phyloP scores from a whole-genome alignment of 1,140 invertebrate genomes.

The Sweltsa coloradensis region DNA sequence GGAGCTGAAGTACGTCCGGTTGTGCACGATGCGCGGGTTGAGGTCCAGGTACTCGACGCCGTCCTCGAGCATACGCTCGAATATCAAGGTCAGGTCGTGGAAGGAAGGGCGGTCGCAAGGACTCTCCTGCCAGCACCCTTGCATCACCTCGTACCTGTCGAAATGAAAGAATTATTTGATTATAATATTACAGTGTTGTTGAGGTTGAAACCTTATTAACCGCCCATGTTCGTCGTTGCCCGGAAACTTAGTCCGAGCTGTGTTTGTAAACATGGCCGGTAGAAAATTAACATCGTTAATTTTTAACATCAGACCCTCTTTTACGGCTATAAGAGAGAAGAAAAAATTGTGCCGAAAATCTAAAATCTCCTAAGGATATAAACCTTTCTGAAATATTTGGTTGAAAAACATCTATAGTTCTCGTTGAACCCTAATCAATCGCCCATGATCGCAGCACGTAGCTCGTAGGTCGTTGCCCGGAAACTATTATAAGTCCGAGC shows the following conservation, averaged over 20 bases:
- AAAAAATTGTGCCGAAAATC: too few species aligned
- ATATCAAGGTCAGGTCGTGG: slow-evolving; percentile 45
- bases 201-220: too few species aligned
- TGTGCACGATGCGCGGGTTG: slow-evolving; percentile 42
- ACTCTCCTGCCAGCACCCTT: slow-evolving; percentile 64
- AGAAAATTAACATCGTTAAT: neutral
- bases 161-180: slow-evolving; percentile 16
- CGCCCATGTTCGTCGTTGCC: neutral
- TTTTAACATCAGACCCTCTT: neutral
- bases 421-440: too few species aligned
- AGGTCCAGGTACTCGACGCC: slow-evolving; percentile 58
- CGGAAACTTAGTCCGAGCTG: neutral
- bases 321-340: neutral
- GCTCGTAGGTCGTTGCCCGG: too few species aligned
- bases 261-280: neutral
- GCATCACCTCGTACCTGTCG: slow-evolving; percentile 61
- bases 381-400: too few species aligned
- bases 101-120: slow-evolving; percentile 64
- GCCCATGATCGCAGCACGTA: too few species aligned
- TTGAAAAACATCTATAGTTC: too few species aligned
- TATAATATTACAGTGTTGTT: too few species aligned
- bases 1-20: slow-evolving; percentile 42
- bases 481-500: too few species aligned
- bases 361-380: too few species aligned
- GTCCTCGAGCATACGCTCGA: slow-evolving; percentile 54